Conservation (phyloP, 2,113 vertebrate genomes). For the Xenopus borealis region DNA sequence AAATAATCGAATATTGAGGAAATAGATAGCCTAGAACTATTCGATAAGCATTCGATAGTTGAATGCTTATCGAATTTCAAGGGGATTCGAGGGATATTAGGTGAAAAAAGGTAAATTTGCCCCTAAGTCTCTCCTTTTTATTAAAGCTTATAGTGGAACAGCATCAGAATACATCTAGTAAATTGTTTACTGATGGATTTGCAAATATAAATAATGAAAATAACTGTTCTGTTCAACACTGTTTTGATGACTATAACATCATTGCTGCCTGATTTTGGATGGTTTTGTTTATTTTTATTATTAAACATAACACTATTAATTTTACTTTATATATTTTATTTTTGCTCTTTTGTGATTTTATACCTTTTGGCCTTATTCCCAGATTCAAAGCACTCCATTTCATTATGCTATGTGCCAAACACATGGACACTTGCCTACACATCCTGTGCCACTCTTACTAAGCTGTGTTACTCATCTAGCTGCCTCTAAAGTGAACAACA, state of each 20-base stretch:
- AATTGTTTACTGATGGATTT: background rate
- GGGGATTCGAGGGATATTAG: too few species aligned
- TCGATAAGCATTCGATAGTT: too few species aligned
- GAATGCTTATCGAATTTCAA: too few species aligned
- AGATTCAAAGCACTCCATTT: background rate
- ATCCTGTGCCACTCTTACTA: background rate
- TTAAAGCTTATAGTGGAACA: too few species aligned
- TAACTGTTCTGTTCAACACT: background rate
- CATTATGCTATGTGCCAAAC: constrained; percentile 2
- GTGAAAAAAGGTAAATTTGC: too few species aligned
- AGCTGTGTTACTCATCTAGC: background rate
- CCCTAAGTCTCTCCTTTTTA: too few species aligned
- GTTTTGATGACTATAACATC: background rate
- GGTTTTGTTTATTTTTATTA: background rate
- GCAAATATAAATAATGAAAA: background rate
- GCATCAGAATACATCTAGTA: too few species aligned
- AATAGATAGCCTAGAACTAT: too few species aligned
- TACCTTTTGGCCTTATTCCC: constrained; percentile 1
- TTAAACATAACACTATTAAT: background rate
- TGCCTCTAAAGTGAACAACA: background rate
- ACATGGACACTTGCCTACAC: constrained; percentile 1
- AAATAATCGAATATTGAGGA: too few species aligned
- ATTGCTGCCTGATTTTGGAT: background rate
- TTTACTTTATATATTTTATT: background rate
- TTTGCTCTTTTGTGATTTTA: background rate